Evolutionary conservation across 2,797 vertebrate species (phyloP).

Genomic region (Brachymystax lenok): DNA sequence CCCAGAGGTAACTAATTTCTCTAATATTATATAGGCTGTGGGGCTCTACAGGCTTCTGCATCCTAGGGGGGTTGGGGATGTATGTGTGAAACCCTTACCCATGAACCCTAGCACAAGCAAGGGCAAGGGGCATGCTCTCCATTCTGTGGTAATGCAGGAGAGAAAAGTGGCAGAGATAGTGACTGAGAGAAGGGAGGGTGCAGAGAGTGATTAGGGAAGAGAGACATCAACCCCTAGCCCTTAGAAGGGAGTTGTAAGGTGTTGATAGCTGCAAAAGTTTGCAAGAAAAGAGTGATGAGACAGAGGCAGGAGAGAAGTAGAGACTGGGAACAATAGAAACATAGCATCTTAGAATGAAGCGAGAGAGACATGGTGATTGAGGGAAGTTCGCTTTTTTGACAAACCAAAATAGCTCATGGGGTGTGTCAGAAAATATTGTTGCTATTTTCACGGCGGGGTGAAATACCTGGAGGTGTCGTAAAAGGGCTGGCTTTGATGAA

Average conservation of each 20-base stretch:
- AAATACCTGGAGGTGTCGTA: background rate
- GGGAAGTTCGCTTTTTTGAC: constrained; percentile 16
- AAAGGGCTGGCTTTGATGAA: background rate
- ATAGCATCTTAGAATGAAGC: background rate
- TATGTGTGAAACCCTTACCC: constrained; percentile 75
- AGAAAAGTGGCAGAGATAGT: constrained; percentile 53
- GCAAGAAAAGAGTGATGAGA: background rate
- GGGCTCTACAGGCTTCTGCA: background rate
- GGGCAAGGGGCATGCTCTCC: constrained; percentile 79
- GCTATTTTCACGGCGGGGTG: background rate
- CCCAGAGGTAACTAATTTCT: too few species aligned
- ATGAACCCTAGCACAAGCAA: constrained; percentile 80
- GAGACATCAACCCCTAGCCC: background rate
- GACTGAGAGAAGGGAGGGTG: background rate
- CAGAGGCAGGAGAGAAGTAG: constrained; percentile 19
- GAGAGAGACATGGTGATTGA: background rate
- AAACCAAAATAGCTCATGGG: background rate
- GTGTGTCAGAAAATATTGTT: background rate
- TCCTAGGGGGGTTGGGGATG: constrained; percentile 7
- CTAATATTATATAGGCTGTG: background rate
- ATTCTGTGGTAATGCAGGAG: constrained; percentile 62
- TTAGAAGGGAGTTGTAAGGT: background rate
- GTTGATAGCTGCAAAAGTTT: background rate
- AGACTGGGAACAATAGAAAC: background rate
- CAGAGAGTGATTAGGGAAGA: background rate